These are phyloP conservation scores for Bolborhynchus lineola DNA, from an alignment of 2,113 vertebrate genomes.

Conservation along the genomic window DNA sequence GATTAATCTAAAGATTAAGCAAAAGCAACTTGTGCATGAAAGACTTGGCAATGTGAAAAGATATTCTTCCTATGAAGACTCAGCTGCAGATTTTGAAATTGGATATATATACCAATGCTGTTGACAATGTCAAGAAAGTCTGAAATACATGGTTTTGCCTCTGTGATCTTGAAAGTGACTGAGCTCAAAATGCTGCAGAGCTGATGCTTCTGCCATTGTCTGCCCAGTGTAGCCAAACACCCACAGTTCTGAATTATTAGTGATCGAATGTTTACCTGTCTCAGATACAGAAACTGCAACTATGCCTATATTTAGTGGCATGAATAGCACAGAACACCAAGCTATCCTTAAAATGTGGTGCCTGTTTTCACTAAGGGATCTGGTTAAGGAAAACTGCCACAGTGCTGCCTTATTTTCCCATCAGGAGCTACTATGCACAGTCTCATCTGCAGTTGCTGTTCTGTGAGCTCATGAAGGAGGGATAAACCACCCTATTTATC, in stretches of 20 bases:
- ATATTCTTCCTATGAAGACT: neutral
- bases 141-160: neutral
- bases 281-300: neutral
- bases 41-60: neutral
- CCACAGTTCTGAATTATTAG: neutral
- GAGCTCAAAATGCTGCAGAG: neutral
- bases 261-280: neutral
- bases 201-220: neutral
- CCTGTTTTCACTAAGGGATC: neutral
- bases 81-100: neutral
- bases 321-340: neutral
- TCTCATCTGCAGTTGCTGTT: neutral
- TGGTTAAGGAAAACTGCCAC: neutral
- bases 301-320: neutral
- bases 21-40: neutral
- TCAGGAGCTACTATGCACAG: neutral
- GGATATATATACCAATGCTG: neutral
- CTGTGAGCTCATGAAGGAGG: neutral
- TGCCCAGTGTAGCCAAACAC: neutral
- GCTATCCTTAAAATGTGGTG: neutral
- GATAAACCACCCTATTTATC: neutral
- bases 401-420: neutral
- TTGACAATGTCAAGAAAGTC: neutral
- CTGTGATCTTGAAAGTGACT: neutral
- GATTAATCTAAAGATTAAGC: neutral